Percentiles rank a stretch among this genome's conserved stretches.
These are phyloP conservation scores for Ennomos fuscantarius DNA, from an alignment of 2,888 invertebrate genomes.

Conservation along the genomic window DNA sequence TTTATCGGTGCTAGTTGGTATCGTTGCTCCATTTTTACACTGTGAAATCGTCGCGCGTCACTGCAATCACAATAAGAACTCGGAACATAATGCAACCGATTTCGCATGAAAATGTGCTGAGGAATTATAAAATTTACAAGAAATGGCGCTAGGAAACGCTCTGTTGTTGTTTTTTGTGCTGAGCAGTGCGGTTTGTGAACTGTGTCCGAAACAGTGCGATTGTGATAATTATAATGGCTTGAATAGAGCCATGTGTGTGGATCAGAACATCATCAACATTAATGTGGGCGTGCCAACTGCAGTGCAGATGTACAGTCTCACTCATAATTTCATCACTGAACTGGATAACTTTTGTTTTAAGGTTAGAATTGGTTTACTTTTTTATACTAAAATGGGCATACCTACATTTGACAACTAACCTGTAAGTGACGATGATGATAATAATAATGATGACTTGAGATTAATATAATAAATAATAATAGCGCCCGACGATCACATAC, in stretches of 20 bases:
- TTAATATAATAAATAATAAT: too few relatives aligned
- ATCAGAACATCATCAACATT: conserved; percentile 85
- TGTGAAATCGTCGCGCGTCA: conserved; percentile 54
- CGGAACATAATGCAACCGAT: conserved; percentile 61
- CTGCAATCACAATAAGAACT: conserved; percentile 44
- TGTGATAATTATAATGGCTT: conserved; percentile 81
- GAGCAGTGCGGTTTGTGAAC: conserved; percentile 45
- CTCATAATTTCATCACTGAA: conserved; percentile 86
- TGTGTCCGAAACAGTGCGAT: conserved; percentile 83
- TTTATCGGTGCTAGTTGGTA: conserved; percentile 59
- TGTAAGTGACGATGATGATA: too few relatives aligned
- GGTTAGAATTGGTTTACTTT: conserved; percentile 63
- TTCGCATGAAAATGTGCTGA: conserved; percentile 15
- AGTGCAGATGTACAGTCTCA: conserved; percentile 86
- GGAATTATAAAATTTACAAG: conserved; percentile 35
- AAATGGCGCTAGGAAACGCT: conserved; percentile 62
- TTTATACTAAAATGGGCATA: too few relatives aligned
- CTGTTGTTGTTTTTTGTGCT: conserved; percentile 42
- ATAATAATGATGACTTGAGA: too few relatives aligned
- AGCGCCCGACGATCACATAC: too few relatives aligned
- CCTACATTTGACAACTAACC: too few relatives aligned
- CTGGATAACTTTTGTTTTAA: conserved; percentile 86
- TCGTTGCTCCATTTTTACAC: conserved; percentile 65
- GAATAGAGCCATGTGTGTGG: conserved; percentile 81
- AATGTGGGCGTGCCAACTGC: conserved; percentile 85